Evolutionary conservation across 2,113 vertebrate genomes (phyloP).

Genomic region (Bubalus kerabau): DNA sequence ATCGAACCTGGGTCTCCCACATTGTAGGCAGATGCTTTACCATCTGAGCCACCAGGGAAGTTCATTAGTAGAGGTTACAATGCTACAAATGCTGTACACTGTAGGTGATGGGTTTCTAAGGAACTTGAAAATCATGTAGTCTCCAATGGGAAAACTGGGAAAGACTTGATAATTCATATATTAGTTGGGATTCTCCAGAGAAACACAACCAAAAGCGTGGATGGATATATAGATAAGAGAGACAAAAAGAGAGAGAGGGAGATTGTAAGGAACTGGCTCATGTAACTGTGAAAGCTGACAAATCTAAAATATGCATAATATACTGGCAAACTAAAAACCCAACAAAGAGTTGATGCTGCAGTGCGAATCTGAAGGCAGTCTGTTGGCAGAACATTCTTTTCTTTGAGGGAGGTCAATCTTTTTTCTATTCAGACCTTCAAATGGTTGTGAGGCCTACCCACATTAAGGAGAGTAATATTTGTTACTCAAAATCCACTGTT

Average conservation of each 20-base stretch:
- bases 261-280: not conserved
- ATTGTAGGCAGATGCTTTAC: too few relatives aligned
- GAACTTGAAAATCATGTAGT: not conserved
- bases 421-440: not conserved
- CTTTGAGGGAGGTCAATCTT: not conserved
- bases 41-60: too few relatives aligned
- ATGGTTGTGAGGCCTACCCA: not conserved
- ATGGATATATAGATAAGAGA: not conserved
- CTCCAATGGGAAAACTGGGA: not conserved
- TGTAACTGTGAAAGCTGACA: not conserved
- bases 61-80: not conserved
- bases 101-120: not conserved
- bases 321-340: not conserved
- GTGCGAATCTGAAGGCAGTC: not conserved
- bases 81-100: not conserved
- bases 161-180: not conserved
- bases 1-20: too few relatives aligned
- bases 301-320: not conserved
- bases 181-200: not conserved
- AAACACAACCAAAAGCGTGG: not conserved
- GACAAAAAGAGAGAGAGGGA: not conserved
- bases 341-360: not conserved
- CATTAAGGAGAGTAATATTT: not conserved
- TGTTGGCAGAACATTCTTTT: not conserved
- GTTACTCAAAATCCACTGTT: not conserved